These are phyloP conservation scores for Limnephilus auricula DNA, from an alignment of 2,888 invertebrate genomes.

Conservation along the genomic window DNA sequence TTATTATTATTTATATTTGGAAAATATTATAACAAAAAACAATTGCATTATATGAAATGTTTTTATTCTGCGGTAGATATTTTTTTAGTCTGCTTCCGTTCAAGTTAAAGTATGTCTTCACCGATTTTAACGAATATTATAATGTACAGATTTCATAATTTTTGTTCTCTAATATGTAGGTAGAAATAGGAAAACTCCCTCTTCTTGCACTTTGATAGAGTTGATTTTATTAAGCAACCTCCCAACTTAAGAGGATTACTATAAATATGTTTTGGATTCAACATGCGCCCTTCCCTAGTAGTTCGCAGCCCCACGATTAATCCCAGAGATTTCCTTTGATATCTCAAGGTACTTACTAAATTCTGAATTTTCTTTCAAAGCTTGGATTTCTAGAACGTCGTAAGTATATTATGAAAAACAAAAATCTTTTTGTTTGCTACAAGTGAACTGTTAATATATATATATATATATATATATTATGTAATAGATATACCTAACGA, in stretches of 20 bases:
- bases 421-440: not conserved
- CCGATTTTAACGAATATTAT: not conserved
- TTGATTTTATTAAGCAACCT: not conserved
- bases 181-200: not conserved
- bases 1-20: not conserved
- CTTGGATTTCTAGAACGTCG: not conserved
- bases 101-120: too few species aligned
- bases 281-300: not conserved
- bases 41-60: too few species aligned
- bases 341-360: not conserved
- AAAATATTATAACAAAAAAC: too few species aligned
- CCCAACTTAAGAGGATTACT: conserved; percentile 9
- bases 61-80: too few species aligned
- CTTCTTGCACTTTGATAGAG: not conserved
- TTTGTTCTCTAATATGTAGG: not conserved
- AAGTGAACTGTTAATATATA: not conserved
- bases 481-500: not conserved
- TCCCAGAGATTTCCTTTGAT: conserved; percentile 9
- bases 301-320: not conserved
- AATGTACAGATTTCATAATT: not conserved
- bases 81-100: too few species aligned
- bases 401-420: not conserved
- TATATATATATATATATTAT: too few species aligned
- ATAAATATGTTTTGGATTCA: conserved; percentile 1
- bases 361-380: not conserved